Evolutionary conservation across 2,113 vertebrate genomes (phyloP), one percentile per base, ranked within the genome.

Genomic region (Lutjanus erythropterus): DNA sequence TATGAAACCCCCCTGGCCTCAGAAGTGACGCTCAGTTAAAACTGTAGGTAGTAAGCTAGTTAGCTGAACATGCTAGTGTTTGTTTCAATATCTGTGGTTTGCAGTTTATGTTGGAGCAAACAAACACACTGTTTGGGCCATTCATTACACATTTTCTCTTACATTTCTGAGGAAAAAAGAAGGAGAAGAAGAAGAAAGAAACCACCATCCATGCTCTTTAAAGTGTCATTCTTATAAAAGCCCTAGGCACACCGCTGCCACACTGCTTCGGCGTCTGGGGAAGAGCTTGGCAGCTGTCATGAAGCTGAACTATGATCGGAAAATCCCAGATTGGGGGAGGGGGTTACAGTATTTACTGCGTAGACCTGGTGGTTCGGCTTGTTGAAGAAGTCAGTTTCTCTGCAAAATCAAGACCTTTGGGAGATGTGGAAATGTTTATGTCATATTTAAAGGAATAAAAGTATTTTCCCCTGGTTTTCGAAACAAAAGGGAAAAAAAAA

Each of bases 361-460:
- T 21, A 23, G 14, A 23, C 70, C 21, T 10, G n/a, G 14, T 37
- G 33, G 35, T 29, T 74, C 33, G 12, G 27, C 11, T 15, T 23
- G 25, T 37, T 61, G 6, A 52, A 18, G 35, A 50, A 6, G 4
- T 21, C 16, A 2, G 61, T 19, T 31, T 11, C 21, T 67, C 25
- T 80, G 50, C 27, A 21, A 78, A 62, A 19, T 9, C 44, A 68
- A 70, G 18, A n/a, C 9, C 35, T 35, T 19, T 53, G 27, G n/a
- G 37, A 47, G n/a, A 11, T 52, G 29, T 71, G 39, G 33, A 41
- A n/a, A 47, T 16, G 16, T 12, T n/a, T 29, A 15, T 14, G 31
- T 61, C 33, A 25, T 49, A 16, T 66, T 49, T 35, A 33, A 52
- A 74, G 29, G 42, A 33, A 6, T 35, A 33, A 52, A 74, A 23